These are phyloP conservation scores for Rhinopomastus cyanomelas DNA, from an alignment of 2,113 vertebrate genomes.

Conservation along the genomic window DNA sequence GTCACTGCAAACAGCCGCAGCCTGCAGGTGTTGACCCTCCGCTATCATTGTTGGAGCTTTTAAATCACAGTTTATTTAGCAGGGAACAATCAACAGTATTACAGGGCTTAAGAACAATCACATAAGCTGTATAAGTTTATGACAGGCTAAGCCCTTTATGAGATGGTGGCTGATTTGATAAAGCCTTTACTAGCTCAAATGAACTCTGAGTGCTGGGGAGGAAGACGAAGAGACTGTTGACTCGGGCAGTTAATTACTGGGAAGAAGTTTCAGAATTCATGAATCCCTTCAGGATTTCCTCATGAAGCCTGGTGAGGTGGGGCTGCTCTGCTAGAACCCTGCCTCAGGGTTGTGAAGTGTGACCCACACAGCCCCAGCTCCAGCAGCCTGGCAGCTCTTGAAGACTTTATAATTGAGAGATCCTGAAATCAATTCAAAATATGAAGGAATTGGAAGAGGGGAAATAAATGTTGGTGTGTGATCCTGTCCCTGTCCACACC, in stretches of 20 bases:
- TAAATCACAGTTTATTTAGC: constrained; percentile 77
- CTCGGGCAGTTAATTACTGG: not conserved
- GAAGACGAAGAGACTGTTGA: constrained; percentile 1
- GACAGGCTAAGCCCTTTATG: constrained; percentile 54
- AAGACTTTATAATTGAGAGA: not conserved
- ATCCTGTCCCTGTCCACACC: not conserved
- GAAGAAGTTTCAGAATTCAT: not conserved
- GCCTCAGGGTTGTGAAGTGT: not conserved
- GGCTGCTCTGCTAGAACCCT: not conserved
- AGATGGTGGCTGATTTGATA: constrained; percentile 46
- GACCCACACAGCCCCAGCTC: fast-evolving
- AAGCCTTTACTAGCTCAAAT: not conserved
- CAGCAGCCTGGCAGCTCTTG: not conserved
- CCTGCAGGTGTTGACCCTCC: constrained; percentile 27
- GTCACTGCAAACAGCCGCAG: not conserved
- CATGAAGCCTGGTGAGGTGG: not conserved
- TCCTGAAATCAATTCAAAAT: not conserved
- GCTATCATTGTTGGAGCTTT: constrained; percentile 43
- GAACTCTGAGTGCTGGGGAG: constrained; percentile 26
- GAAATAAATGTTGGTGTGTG: not conserved
- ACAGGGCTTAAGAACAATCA: constrained; percentile 75
- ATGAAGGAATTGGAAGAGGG: not conserved
- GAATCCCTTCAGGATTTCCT: not conserved
- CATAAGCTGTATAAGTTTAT: constrained; percentile 49
- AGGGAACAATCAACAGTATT: constrained; percentile 66